Evolutionary conservation across 2,888 invertebrate species (phyloP).

Genomic region (Cataglyphis albicans): DNA sequence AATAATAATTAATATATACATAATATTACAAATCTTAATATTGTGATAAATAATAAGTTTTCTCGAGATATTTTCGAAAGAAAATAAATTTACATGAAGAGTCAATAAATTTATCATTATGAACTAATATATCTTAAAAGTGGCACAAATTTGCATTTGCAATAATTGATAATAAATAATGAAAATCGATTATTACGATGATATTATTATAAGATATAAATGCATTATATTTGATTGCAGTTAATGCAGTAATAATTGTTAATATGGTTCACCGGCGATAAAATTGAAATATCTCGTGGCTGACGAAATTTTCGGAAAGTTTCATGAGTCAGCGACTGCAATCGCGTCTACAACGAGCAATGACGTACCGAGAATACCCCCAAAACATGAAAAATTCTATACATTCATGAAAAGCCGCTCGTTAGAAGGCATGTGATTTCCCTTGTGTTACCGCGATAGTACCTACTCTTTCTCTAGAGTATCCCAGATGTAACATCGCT

Average conservation of each 20-base stretch:
- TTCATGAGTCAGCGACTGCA: conserved; percentile 14
- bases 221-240: not conserved
- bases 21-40: not conserved
- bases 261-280: not conserved
- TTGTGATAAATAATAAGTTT: not conserved
- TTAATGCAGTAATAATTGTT: not conserved
- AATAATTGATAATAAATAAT: not conserved
- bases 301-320: conserved; percentile 25
- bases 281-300: not conserved
- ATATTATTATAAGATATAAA: not conserved
- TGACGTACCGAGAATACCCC: not conserved
- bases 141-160: not conserved
- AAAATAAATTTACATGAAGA: not conserved
- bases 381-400: conserved; percentile 75
- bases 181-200: not conserved
- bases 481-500: conserved; percentile 28
- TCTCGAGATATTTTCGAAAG: conserved; percentile 1
- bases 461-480: conserved; percentile 18
- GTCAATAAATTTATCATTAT: not conserved
- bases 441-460: conserved; percentile 68
- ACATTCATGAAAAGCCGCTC: conserved; percentile 72
- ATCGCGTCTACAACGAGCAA: not conserved
- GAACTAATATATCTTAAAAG: not conserved
- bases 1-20: not conserved
- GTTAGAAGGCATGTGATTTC: conserved; percentile 66